These are phyloP conservation scores for Bombus confusus DNA, from an alignment of 1,140 invertebrate species.

Conservation along the genomic window DNA sequence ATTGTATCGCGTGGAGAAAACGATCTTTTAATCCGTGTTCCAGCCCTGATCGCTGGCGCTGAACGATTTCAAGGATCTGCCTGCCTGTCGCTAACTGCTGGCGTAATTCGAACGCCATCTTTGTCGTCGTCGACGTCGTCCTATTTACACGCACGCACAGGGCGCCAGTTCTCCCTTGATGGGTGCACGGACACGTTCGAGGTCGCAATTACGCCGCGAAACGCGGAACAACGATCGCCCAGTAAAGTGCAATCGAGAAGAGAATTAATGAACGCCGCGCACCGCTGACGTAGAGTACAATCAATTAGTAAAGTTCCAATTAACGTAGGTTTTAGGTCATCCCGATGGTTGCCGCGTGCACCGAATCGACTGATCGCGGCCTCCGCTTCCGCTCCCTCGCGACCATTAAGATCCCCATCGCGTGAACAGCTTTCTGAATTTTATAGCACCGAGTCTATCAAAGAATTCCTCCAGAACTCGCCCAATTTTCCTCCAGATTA, in stretches of 20 bases:
- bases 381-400: background rate
- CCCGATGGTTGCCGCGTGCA: constrained; percentile 23
- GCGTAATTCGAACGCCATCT: background rate
- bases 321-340: constrained; percentile 72
- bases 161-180: constrained; percentile 9
- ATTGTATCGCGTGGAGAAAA: background rate
- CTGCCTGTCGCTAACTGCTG: background rate
- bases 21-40: background rate
- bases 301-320: constrained; percentile 79
- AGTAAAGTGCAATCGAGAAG: constrained; percentile 66
- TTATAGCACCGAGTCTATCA: too few relatives aligned
- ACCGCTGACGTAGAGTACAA: constrained; percentile 80
- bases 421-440: background rate
- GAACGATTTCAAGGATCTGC: constrained; percentile 25
- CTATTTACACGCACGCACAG: constrained; percentile 9
- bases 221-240: constrained; percentile 59
- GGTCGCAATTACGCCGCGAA: constrained; percentile 61
- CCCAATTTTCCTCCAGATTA: background rate
- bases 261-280: constrained; percentile 71
- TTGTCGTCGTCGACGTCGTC: background rate
- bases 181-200: constrained; percentile 39
- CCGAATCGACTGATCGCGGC: constrained; percentile 24
- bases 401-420: constrained; percentile 17
- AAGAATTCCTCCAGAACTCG: background rate
- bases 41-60: background rate